These are phyloP conservation scores for Laticauda colubrina DNA, from an alignment of 2,113 vertebrate genomes.

Conservation along the genomic window DNA sequence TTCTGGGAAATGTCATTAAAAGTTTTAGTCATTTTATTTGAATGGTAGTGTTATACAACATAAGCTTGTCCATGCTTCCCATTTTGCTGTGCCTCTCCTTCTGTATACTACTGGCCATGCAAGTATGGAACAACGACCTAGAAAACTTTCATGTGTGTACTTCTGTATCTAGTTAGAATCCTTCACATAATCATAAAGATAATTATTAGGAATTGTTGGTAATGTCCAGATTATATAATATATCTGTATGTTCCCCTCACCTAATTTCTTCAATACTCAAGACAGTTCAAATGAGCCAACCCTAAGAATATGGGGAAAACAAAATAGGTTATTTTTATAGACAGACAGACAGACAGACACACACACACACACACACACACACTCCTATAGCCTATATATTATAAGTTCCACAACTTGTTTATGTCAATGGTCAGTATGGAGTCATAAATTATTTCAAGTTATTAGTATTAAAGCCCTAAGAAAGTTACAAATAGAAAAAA, in stretches of 20 bases:
- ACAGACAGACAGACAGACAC: no score
- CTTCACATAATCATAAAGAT: background rate
- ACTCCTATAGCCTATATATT: no score
- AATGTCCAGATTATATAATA: background rate
- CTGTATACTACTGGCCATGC: no score
- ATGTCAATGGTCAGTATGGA: background rate
- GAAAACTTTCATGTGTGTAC: background rate
- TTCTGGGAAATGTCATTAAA: background rate
- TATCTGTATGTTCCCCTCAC: background rate
- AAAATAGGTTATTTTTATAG: background rate
- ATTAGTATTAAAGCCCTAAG: background rate
- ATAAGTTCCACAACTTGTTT: background rate
- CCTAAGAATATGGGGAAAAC: background rate
- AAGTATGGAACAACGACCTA: background rate
- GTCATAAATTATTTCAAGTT: background rate
- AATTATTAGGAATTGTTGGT: background rate
- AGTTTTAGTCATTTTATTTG: background rate
- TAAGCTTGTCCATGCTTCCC: background rate
- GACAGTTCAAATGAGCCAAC: background rate
- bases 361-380: no score
- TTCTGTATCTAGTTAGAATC: background rate
- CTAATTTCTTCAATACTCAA: background rate
- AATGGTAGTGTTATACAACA: background rate
- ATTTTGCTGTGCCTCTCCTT: background rate
- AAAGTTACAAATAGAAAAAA: background rate